Percentiles rank a stretch among this genome's conserved stretches.
Evolutionary conservation across 92 coral and sea anemone species (phyloP).

Genomic region (Epizoanthus fatuus): DNA sequence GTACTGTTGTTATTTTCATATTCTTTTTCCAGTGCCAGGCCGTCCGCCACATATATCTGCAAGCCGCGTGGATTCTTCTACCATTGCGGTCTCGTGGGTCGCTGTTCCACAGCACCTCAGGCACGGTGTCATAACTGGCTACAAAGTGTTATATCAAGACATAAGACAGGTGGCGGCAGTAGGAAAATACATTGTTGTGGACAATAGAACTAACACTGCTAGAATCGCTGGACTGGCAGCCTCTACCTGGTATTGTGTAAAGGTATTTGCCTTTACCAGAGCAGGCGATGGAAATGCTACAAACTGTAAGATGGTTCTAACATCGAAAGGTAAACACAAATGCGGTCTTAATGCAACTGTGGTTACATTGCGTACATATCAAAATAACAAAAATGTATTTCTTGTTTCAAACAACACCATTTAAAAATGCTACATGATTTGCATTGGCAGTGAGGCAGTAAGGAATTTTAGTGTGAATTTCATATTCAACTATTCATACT

Average conservation of each 20-base stretch:
- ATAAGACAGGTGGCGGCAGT: not conserved
- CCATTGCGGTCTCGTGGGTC: not conserved
- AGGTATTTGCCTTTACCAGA: conserved; percentile 2
- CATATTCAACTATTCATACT: too few species aligned
- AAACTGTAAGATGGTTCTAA: not conserved
- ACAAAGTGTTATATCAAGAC: not conserved
- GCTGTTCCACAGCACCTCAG: not conserved
- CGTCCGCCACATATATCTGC: conserved; percentile 1
- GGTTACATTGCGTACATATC: too few species aligned
- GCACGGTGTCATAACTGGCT: conserved; percentile 6
- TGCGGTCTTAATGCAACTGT: too few species aligned
- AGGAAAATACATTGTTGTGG: not conserved
- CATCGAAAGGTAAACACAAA: not conserved
- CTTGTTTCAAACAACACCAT: too few species aligned
- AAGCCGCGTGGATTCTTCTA: not conserved
- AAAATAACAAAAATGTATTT: too few species aligned
- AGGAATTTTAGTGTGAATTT: too few species aligned
- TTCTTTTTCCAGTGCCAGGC: not conserved
- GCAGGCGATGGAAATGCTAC: conserved; percentile 2
- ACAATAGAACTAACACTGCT: not conserved
- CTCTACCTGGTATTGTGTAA: not conserved
- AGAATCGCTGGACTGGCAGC: not conserved
- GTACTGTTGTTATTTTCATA: not conserved
- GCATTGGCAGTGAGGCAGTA: too few species aligned
- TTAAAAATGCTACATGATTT: too few species aligned